These are phyloP conservation scores for Erannis defoliaria DNA, from an alignment of 2,888 invertebrate genomes.

Conservation along the genomic window DNA sequence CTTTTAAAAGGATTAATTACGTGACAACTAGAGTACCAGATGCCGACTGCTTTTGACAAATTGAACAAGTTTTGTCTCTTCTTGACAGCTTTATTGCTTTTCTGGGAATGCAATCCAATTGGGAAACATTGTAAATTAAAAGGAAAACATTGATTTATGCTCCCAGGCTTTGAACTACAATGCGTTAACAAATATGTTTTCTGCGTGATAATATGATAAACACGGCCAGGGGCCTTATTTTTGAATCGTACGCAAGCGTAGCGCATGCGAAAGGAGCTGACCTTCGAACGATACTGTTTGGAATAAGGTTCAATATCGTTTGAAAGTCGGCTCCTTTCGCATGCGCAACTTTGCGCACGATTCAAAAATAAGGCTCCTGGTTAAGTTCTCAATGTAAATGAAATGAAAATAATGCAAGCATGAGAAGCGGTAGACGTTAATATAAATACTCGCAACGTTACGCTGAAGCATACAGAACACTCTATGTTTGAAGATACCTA, in stretches of 20 bases:
- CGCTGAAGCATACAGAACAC: not conserved
- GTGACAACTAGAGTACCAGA: constrained; percentile 60
- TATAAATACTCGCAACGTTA: no score
- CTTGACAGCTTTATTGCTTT: constrained; percentile 65
- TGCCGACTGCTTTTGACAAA: constrained; percentile 62
- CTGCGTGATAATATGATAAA: constrained; percentile 25
- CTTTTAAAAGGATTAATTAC: constrained; percentile 51
- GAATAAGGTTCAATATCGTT: no score
- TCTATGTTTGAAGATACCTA: not conserved
- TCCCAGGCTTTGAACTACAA: constrained; percentile 32
- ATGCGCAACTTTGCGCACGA: no score
- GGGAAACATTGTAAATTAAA: constrained; percentile 42
- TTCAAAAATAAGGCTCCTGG: no score
- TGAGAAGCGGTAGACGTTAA: not conserved
- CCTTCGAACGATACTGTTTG: no score
- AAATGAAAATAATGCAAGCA: constrained; percentile 2
- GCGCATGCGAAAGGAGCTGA: no score
- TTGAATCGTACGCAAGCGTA: no score
- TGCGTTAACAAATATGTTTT: constrained; percentile 22
- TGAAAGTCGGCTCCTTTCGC: no score
- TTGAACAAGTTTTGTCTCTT: constrained; percentile 57
- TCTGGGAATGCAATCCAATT: constrained; percentile 44
- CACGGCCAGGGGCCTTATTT: no score
- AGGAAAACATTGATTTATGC: constrained; percentile 42
- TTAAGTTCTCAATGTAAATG: constrained; percentile 8